Base-by-base conservation (phyloP, 2,888 invertebrate species). In the Drosophila stalkeri region DNA sequence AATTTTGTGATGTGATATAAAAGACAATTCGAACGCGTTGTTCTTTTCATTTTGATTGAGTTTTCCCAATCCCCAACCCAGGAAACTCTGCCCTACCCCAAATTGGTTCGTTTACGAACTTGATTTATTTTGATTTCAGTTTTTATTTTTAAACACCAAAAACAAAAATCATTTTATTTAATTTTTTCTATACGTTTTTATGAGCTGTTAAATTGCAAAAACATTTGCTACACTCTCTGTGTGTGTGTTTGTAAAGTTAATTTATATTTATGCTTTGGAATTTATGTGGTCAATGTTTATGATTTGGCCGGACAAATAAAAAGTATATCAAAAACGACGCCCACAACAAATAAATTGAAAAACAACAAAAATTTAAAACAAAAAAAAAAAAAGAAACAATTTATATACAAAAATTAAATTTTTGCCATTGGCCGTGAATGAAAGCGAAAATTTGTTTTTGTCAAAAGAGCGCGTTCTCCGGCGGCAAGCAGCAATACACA, bases 1-100 rank as follows among this genome's bases (percentile, higher is more conserved):
- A 27, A 6, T 27, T 60, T 70, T 43, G 85, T 86, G 86, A 86
- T 86, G 85, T 86, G 85, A 86, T 77, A 86, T 82, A 69, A 81
- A 64, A 72, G 79, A 81, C 70, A 79, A 65, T 75, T 72, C 46
- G 52, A 69, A 67, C 80, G 84, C 69, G 76, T 86, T 81, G 66
- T 80, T 80, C 59, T 82, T 82, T 86, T 69, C 69, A 74, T 86
- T 86, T 84, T 62, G 65, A 72, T 82, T 84, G 56, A 72, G 76
- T 86, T 82, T 18, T 49, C 27, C 8, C 8, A 41, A n/a, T 8
- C 1, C 41, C 41, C n/a, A n/a, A n/a, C n/a, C 41, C 12, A 8
- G 9, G 2, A 18, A 18, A 11, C 23, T 16, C 6, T 4, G 16
- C n/a, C 33, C 52, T 35, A 49, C 16, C 33, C 57, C n/a, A 44